Percentiles rank a stretch among this genome's conserved stretches.
phyloP scores from a whole-genome alignment of 2,113 vertebrate genomes.

The Raja brachyura region DNA sequence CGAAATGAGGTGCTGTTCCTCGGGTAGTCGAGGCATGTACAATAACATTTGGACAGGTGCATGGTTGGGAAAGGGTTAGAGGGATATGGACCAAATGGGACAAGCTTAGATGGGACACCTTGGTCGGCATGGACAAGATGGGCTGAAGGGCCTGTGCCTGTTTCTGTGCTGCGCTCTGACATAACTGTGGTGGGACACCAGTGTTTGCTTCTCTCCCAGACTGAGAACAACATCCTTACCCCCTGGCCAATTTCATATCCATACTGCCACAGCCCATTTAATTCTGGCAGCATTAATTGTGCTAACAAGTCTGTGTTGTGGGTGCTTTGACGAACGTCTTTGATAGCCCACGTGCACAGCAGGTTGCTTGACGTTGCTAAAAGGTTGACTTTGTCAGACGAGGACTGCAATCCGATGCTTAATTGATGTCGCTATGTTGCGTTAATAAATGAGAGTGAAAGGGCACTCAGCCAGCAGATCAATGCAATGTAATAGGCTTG shows the following conservation, averaged over 20 bases:
- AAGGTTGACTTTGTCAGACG: background rate
- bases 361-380: background rate
- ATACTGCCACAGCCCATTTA: background rate
- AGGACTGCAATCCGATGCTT: background rate
- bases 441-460: background rate
- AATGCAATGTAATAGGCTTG: slow-evolving; percentile 14
- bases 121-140: too few relatives aligned
- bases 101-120: too few relatives aligned
- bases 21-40: too few relatives aligned
- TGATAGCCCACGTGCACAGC: background rate
- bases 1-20: too few relatives aligned
- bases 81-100: too few relatives aligned
- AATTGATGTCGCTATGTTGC: background rate
- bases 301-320: background rate
- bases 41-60: too few relatives aligned
- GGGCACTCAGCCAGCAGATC: background rate
- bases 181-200: background rate
- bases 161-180: too few relatives aligned
- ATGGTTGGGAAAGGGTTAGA: too few relatives aligned
- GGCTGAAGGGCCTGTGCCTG: too few relatives aligned
- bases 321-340: background rate
- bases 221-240: background rate
- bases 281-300: background rate
- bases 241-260: background rate
- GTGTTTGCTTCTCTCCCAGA: background rate